phyloP scores from a whole-genome alignment of 2,888 invertebrate species.

The Pecten maximus region DNA sequence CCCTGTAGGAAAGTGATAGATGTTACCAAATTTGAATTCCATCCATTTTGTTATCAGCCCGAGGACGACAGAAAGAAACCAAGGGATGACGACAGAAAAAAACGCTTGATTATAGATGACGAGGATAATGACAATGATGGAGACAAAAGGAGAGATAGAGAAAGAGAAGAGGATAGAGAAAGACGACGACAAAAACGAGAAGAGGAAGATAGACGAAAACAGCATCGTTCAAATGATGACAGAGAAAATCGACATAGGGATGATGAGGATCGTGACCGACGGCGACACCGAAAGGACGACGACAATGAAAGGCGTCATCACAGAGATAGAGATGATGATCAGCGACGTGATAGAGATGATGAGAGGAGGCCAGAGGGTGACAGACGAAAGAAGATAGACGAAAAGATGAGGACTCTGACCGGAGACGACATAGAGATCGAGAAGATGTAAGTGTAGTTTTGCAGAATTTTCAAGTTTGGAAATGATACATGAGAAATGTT shows the following conservation, averaged over 20 bases:
- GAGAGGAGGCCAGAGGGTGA: slow-evolving; percentile 54
- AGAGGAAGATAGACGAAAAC: slow-evolving; percentile 53
- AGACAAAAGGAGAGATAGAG: slow-evolving; percentile 51
- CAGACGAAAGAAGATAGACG: too few species aligned
- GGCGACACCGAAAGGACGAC: slow-evolving; percentile 60
- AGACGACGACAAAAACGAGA: slow-evolving; percentile 53
- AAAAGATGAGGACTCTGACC: slow-evolving; percentile 57
- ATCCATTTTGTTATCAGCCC: background rate
- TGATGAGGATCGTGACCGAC: slow-evolving; percentile 57
- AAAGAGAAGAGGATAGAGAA: slow-evolving; percentile 50
- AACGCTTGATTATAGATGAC: background rate
- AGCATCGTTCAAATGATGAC: slow-evolving; percentile 58
- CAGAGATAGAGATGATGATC: slow-evolving; percentile 58
- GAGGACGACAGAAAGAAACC: slow-evolving; percentile 49
- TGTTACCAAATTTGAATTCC: background rate
- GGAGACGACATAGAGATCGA: slow-evolving; percentile 17
- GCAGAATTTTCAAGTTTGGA: background rate
- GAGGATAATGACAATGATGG: slow-evolving; percentile 42
- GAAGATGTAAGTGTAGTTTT: background rate
- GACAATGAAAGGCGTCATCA: slow-evolving; percentile 59
- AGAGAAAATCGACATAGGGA: slow-evolving; percentile 58
- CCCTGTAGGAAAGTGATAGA: too few species aligned
- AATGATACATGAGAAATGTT: background rate
- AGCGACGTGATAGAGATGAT: slow-evolving; percentile 50
- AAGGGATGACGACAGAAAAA: slow-evolving; percentile 38